phyloP scores from a whole-genome alignment of 2,888 invertebrate genomes.

The Prostheceraeus crozeri region DNA sequence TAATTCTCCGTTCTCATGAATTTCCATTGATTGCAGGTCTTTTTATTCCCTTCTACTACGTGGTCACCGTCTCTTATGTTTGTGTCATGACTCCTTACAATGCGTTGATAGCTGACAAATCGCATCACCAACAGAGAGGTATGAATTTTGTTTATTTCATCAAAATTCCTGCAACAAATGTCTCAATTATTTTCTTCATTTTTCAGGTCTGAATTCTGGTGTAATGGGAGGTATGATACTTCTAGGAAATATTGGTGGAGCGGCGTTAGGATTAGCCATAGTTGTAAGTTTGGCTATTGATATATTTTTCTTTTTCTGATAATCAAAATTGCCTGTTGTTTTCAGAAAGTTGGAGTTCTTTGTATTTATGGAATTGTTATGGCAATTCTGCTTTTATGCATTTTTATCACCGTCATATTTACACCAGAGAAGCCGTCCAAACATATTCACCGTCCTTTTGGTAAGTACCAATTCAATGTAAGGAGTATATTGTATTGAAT shows the following conservation, averaged over 20 bases:
- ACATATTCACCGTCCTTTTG: slow-evolving; percentile 44
- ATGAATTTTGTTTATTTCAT: too few species aligned
- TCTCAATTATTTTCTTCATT: too few species aligned
- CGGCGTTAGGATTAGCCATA: slow-evolving; percentile 49
- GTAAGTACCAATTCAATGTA: too few species aligned
- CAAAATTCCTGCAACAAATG: too few species aligned
- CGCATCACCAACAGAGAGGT: slow-evolving; percentile 53
- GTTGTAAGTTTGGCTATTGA: slow-evolving; percentile 44
- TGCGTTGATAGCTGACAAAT: slow-evolving; percentile 52
- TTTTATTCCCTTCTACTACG: slow-evolving; percentile 49
- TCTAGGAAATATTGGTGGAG: slow-evolving; percentile 52
- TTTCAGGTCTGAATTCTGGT: slow-evolving; percentile 52
- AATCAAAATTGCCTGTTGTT: neutral
- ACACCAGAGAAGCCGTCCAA: slow-evolving; percentile 45
- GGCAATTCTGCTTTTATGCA: slow-evolving; percentile 46
- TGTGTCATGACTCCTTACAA: slow-evolving; percentile 50
- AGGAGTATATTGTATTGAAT: too few species aligned
- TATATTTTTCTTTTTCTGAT: neutral
- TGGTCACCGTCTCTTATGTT: slow-evolving; percentile 48
- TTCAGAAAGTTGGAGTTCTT: slow-evolving; percentile 24
- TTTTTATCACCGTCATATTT: slow-evolving; percentile 46
- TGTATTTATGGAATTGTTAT: slow-evolving; percentile 44
- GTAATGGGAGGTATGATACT: slow-evolving; percentile 55
- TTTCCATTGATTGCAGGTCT: too few species aligned
- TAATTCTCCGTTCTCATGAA: too few species aligned